A percentile compares a stretch with the other conserved stretches of the same genome.
These are phyloP conservation scores for Norana najaformis DNA, from an alignment of 2,888 invertebrate genomes.

Conservation along the genomic window DNA sequence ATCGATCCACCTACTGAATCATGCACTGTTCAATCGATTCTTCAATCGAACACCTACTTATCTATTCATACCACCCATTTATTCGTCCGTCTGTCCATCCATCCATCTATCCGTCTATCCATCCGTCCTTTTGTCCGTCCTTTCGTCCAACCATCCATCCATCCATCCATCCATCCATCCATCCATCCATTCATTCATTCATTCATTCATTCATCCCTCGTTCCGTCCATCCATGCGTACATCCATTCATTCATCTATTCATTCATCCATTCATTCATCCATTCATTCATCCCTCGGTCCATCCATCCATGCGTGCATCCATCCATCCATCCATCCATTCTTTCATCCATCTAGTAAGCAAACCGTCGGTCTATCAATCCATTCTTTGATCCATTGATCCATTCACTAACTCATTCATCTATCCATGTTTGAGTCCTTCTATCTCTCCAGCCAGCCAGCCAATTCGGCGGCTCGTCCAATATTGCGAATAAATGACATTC, in stretches of 20 bases:
- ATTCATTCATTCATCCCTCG: background rate
- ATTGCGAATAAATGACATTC: background rate
- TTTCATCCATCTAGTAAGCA: no score
- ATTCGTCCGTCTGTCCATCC: slow-evolving; percentile 3
- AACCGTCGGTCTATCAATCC: background rate
- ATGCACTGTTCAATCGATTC: background rate
- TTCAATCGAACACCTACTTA: no score
- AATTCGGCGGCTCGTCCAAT: background rate
- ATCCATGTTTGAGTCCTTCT: no score
- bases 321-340: background rate
- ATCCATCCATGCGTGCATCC: background rate
- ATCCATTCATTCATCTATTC: background rate
- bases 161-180: background rate
- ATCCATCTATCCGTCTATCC: background rate
- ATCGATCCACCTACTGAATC: background rate
- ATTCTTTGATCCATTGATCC: background rate
- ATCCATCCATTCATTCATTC: background rate
- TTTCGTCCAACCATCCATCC: background rate
- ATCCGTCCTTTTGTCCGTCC: background rate
- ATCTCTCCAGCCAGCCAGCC: background rate
- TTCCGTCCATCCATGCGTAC: background rate
- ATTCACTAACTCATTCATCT: no score
- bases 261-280: background rate
- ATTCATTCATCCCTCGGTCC: background rate
- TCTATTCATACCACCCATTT: no score